These are phyloP conservation scores for Mustelus asterias DNA, from an alignment of 2,113 vertebrate species.

Conservation along the genomic window DNA sequence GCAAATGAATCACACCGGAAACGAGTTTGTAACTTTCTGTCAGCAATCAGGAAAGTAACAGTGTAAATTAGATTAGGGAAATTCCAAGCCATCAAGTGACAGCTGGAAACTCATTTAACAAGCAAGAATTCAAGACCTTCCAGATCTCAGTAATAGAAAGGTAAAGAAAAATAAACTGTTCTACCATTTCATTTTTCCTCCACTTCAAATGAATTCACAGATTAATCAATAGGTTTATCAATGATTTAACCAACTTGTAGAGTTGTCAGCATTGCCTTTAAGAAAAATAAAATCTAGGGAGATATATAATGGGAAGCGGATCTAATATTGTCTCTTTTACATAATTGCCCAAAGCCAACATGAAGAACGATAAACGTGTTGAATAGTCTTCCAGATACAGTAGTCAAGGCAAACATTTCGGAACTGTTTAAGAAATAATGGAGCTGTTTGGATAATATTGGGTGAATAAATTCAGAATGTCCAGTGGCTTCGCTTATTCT, in stretches of 20 bases:
- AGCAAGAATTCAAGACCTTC: neutral
- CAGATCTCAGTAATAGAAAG: neutral
- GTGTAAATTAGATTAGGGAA: neutral
- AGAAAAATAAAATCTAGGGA: neutral
- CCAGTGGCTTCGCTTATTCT: neutral
- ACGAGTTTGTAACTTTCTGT: neutral
- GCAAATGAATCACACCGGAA: neutral
- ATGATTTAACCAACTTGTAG: neutral
- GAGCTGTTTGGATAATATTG: neutral
- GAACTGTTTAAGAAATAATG: neutral
- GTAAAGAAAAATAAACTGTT: neutral
- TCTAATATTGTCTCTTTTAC: neutral
- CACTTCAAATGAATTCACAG: neutral
- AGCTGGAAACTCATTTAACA: neutral
- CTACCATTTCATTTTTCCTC: neutral
- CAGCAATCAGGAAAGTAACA: neutral
- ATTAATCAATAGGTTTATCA: neutral
- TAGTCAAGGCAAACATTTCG: neutral
- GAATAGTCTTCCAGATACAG: neutral
- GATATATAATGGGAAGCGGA: neutral
- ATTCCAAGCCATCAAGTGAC: neutral
- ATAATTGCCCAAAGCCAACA: neutral
- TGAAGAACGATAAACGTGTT: neutral
- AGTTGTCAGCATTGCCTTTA: neutral
- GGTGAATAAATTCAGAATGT: neutral